A percentile compares a stretch with the other conserved stretches of the same genome.
Conservation (phyloP, 2,113 vertebrate genomes). For the Vulpes ferrilata region DNA sequence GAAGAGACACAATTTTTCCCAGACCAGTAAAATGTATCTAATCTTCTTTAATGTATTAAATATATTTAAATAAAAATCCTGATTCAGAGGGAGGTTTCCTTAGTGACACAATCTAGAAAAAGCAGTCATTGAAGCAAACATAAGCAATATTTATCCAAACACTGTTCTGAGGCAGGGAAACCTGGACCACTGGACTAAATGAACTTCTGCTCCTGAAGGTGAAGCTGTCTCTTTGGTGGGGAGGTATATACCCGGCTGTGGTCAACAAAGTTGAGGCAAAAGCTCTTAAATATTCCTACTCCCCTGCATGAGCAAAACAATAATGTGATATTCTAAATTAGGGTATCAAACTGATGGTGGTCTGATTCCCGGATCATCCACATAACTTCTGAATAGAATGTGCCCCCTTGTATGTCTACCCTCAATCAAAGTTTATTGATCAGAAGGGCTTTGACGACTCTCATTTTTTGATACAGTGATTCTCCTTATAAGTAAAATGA, state of each 20-base stretch:
- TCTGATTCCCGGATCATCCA: background rate
- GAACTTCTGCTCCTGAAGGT: background rate
- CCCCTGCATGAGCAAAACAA: background rate
- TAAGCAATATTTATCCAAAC: background rate
- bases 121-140: background rate
- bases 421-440: background rate
- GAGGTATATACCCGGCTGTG: background rate
- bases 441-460: background rate
- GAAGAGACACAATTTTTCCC: background rate
- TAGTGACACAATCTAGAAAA: background rate
- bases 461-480: background rate
- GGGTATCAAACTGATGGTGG: background rate
- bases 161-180: background rate
- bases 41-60: background rate
- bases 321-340: background rate
- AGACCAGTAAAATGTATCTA: background rate
- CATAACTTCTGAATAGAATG: background rate
- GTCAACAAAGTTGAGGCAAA: background rate
- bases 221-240: background rate
- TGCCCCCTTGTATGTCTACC: background rate
- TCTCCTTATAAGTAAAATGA: background rate
- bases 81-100: background rate
- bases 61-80: background rate
- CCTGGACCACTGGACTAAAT: background rate
- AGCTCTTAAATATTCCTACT: background rate